Conservation (phyloP, 2,797 vertebrate species). For the Bothrops alternatus region DNA sequence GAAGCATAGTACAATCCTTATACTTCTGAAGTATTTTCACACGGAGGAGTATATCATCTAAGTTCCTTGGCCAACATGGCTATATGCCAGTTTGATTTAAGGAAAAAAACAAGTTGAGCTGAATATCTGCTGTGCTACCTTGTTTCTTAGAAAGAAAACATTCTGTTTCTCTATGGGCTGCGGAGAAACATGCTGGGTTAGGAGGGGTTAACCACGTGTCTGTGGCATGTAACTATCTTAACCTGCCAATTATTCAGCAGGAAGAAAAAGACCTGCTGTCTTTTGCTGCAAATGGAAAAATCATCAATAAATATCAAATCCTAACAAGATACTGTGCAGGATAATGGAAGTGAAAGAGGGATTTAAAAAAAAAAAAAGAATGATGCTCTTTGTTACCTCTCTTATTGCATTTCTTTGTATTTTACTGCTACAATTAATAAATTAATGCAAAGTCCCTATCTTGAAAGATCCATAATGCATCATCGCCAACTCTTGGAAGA, state of each 20-base stretch:
- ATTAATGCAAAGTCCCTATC: not conserved
- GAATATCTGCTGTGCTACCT: not conserved
- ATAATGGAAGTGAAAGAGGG: not conserved
- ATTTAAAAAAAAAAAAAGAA: not conserved
- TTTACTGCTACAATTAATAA: not conserved
- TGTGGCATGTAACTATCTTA: conserved; percentile 27
- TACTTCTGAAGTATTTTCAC: not conserved
- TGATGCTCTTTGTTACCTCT: conserved; percentile 3
- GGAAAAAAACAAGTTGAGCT: not conserved
- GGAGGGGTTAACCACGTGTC: conserved; percentile 29
- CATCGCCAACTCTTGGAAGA: not conserved
- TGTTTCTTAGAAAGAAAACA: not conserved
- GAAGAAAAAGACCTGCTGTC: conserved; percentile 13
- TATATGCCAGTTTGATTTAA: conserved; percentile 1
- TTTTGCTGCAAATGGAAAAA: conserved; percentile 25
- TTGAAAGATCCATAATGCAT: not conserved
- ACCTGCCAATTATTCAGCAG: conserved; percentile 27
- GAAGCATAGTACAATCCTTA: not conserved
- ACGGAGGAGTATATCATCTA: not conserved
- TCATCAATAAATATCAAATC: conserved; percentile 1
- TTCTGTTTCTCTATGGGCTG: not conserved
- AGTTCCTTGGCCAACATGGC: not conserved
- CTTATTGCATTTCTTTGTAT: conserved; percentile 3
- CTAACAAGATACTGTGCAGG: not conserved
- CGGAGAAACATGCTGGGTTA: not conserved